phyloP scores from a whole-genome alignment of 1,140 invertebrate species.

The Meloidogyne hapla region DNA sequence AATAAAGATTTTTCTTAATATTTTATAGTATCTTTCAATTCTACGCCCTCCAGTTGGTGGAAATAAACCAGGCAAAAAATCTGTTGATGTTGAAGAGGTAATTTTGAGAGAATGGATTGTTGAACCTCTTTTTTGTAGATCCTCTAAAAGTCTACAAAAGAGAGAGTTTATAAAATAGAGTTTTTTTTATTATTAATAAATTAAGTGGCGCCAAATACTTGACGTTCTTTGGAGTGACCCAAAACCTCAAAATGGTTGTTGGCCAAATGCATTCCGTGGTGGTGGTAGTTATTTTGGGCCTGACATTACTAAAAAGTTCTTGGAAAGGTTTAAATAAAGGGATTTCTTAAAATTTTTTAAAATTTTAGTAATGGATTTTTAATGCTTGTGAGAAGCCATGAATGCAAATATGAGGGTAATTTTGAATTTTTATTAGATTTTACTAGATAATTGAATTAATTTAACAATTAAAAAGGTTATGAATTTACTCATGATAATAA shows the following conservation, averaged over 20 bases:
- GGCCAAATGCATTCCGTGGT: slow-evolving; percentile 79
- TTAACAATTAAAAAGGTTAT: too few species aligned
- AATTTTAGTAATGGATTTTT: slow-evolving; percentile 71
- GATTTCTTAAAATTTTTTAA: slow-evolving; percentile 9
- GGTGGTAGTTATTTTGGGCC: slow-evolving; percentile 87
- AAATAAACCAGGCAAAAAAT: slow-evolving; percentile 37
- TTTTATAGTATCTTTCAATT: slow-evolving; percentile 77
- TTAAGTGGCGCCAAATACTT: slow-evolving; percentile 66
- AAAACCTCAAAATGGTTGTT: slow-evolving; percentile 73
- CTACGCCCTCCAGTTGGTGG: slow-evolving; percentile 73
- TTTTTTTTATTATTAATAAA: neutral
- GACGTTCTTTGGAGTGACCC: slow-evolving; percentile 87
- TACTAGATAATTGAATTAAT: too few species aligned
- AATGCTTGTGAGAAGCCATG: slow-evolving; percentile 81
- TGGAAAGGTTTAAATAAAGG: slow-evolving; percentile 67
- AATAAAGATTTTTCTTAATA: neutral
- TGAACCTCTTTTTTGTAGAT: neutral
- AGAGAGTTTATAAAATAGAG: neutral
- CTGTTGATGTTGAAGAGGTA: slow-evolving; percentile 40
- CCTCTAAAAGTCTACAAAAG: too few species aligned
- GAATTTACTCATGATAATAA: slow-evolving; percentile 80
- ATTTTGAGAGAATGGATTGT: too few species aligned
- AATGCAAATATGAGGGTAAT: slow-evolving; percentile 80
- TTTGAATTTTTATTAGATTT: too few species aligned
- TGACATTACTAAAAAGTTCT: slow-evolving; percentile 77